Evolutionary conservation across 2,888 invertebrate genomes (phyloP).

Genomic region (Caenorhabditis uteleia): DNA sequence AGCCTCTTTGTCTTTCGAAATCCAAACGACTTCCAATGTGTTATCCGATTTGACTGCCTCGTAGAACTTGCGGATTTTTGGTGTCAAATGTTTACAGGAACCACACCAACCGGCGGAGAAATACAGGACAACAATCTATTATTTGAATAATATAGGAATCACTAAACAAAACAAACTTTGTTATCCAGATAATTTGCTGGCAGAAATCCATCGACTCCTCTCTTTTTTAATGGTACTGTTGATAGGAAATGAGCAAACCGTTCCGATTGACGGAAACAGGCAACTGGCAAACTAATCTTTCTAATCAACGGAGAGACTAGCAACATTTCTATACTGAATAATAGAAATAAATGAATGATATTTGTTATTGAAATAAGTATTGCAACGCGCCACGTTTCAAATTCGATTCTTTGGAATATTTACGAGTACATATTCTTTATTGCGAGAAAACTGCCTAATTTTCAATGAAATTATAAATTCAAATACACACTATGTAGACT

Average conservation of each 20-base stretch:
- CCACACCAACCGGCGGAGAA: slow-evolving; percentile 66
- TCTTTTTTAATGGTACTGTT: slow-evolving; percentile 42
- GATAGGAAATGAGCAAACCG: slow-evolving; percentile 40
- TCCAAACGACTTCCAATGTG: slow-evolving; percentile 58
- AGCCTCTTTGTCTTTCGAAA: slow-evolving; percentile 57
- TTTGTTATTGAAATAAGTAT: too few relatives aligned
- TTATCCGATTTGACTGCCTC: slow-evolving; percentile 46
- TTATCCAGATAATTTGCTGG: slow-evolving; percentile 40
- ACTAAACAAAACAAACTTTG: slow-evolving; percentile 22
- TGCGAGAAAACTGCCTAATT: too few relatives aligned
- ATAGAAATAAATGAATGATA: too few relatives aligned
- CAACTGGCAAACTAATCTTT: too few relatives aligned
- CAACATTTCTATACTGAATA: too few relatives aligned
- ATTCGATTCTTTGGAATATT: too few relatives aligned
- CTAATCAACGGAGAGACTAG: too few relatives aligned
- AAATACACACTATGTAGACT: too few relatives aligned
- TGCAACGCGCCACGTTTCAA: too few relatives aligned
- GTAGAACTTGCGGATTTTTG: slow-evolving; percentile 62
- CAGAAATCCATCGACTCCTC: slow-evolving; percentile 40
- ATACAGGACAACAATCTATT: slow-evolving; percentile 58
- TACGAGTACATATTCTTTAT: too few relatives aligned
- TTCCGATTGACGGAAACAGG: too few relatives aligned
- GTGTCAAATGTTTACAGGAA: slow-evolving; percentile 60
- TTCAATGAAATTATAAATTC: too few relatives aligned
- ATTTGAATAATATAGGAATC: slow-evolving; percentile 23